Conservation (phyloP, 2,113 vertebrate genomes). For the Panthera uncia region DNA sequence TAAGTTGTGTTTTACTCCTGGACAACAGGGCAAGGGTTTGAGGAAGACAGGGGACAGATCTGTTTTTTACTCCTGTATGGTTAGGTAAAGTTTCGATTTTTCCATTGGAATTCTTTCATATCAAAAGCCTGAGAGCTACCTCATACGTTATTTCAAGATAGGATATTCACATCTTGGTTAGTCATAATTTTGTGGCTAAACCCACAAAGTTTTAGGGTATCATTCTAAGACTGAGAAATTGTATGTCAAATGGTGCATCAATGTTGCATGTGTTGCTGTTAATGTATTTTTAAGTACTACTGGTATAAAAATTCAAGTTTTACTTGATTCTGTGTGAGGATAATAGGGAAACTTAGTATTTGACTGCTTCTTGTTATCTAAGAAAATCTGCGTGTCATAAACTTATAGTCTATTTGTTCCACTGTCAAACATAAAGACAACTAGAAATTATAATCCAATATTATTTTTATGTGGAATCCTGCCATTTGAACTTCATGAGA, state of each 20-base stretch:
- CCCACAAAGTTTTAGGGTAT: background rate
- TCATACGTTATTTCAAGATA: background rate
- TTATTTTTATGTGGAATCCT: background rate
- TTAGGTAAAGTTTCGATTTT: background rate
- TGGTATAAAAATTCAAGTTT: background rate
- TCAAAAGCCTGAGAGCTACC: background rate
- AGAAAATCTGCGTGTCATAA: background rate
- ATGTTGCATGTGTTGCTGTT: background rate
- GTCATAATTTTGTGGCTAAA: background rate
- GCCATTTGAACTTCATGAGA: background rate
- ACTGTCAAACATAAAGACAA: background rate
- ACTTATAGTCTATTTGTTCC: background rate
- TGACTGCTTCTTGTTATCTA: background rate
- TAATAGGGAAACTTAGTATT: background rate
- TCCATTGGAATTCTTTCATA: background rate
- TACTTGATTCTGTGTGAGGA: background rate
- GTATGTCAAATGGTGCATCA: background rate
- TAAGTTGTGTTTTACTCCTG: background rate
- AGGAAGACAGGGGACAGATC: background rate
- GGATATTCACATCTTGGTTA: background rate
- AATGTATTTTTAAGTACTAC: background rate
- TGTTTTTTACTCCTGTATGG: background rate
- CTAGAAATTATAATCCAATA: background rate
- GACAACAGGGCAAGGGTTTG: background rate
- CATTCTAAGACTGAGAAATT: background rate